Percentiles rank a stretch among this genome's conserved stretches.
phyloP scores from a whole-genome alignment of 92 coral and sea anemone genomes.

The Scolanthus callimorphus region DNA sequence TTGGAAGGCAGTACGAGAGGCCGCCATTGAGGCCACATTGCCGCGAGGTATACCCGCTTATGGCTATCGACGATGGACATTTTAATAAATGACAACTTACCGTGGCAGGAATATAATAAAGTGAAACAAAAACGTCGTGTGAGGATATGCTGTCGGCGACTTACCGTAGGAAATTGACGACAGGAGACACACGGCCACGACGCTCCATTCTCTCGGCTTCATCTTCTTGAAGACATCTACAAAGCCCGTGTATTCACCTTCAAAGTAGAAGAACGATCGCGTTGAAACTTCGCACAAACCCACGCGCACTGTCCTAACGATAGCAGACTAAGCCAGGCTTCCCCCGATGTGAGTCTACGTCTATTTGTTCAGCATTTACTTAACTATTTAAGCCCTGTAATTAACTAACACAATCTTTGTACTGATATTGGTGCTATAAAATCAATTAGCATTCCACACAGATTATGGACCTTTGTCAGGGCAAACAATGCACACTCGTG shows the following conservation, averaged over 20 bases:
- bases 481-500: conserved; percentile 51
- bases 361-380: conserved; percentile 29
- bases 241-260: conserved; percentile 25
- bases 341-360: conserved; percentile 14
- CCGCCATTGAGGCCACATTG: background rate
- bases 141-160: conserved; percentile 3
- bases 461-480: conserved; percentile 53
- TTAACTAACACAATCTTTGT: conserved; percentile 88
- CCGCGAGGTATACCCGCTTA: background rate
- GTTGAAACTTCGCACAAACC: conserved; percentile 6
- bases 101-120: no score
- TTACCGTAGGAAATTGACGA: conserved; percentile 37
- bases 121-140: no score
- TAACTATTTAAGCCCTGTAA: conserved; percentile 72
- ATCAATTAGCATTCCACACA: conserved; percentile 95
- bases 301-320: conserved; percentile 25
- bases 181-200: conserved; percentile 16
- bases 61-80: conserved; percentile 17
- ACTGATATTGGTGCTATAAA: conserved; percentile 66
- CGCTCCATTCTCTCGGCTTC: conserved; percentile 5
- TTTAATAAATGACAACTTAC: conserved; percentile 17
- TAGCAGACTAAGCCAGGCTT: conserved; percentile 13
- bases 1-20: background rate
- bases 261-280: conserved; percentile 13
- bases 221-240: conserved; percentile 14